These are phyloP conservation scores for Anguilla marmorata DNA, from an alignment of 2,797 vertebrate genomes.

Conservation along the genomic window DNA sequence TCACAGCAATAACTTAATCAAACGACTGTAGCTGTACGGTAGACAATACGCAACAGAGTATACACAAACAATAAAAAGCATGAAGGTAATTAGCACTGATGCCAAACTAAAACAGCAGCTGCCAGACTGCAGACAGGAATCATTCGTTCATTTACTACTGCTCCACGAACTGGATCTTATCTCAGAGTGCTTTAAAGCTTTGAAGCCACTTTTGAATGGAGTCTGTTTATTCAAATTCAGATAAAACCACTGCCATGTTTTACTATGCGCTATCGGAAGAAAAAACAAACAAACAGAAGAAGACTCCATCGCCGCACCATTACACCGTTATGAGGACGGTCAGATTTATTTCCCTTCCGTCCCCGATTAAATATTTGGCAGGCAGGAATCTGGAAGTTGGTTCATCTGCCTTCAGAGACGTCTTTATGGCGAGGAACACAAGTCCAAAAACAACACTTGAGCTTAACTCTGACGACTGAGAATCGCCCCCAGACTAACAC, in stretches of 20 bases:
- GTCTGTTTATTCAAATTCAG: neutral
- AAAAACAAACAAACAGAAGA: neutral
- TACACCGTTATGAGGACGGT: neutral
- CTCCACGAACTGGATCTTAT: neutral
- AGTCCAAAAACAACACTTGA: slow-evolving; percentile 1
- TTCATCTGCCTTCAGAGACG: neutral
- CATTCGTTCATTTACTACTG: neutral
- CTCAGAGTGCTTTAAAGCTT: neutral
- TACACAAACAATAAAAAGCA: neutral
- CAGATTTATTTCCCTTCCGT: neutral
- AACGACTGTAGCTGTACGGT: too few species aligned
- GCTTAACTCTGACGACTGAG: neutral
- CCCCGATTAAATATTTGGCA: neutral
- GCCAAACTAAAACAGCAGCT: slow-evolving; percentile 11
- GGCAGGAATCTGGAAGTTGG: neutral
- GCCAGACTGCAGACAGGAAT: neutral
- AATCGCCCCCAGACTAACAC: neutral
- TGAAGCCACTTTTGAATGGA: neutral
- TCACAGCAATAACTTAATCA: too few species aligned
- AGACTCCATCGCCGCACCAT: neutral
- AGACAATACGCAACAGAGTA: too few species aligned
- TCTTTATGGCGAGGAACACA: neutral
- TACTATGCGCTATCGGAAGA: neutral
- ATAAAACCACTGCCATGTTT: neutral
- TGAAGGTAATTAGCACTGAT: neutral